These are phyloP conservation scores for Craterocephalus amniculus DNA, from an alignment of 2,797 vertebrate species.

Conservation along the genomic window DNA sequence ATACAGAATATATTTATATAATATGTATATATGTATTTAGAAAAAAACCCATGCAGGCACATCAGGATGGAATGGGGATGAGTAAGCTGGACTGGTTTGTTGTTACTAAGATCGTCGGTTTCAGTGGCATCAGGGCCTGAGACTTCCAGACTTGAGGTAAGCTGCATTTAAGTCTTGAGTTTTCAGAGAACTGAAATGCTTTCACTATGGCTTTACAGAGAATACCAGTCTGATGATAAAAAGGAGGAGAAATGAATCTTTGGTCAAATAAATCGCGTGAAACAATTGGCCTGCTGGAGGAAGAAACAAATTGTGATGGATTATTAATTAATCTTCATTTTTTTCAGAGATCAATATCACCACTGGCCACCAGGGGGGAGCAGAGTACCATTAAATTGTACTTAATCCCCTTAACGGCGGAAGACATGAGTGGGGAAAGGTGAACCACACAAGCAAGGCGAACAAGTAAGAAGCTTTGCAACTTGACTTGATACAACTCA, in stretches of 20 bases:
- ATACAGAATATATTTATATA: conserved; percentile 54
- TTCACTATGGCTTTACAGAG: conserved; percentile 63
- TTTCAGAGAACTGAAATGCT: conserved; percentile 35
- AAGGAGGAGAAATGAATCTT: background rate
- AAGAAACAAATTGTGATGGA: background rate
- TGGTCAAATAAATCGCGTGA: conserved; percentile 3
- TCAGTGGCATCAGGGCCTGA: conserved; percentile 23
- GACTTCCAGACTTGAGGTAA: conserved; percentile 62
- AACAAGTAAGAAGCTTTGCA: conserved; percentile 35
- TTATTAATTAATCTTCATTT: background rate
- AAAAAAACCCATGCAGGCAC: conserved; percentile 80
- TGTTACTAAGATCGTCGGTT: conserved; percentile 34
- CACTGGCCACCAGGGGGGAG: conserved; percentile 67
- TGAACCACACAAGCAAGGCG: conserved; percentile 46
- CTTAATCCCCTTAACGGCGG: conserved; percentile 33
- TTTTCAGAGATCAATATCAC: conserved; percentile 14
- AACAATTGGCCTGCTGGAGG: conserved; percentile 49
- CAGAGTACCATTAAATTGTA: conserved; percentile 46
- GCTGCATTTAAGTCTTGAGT: conserved; percentile 45
- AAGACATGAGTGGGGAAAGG: conserved; percentile 37
- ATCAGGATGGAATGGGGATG: conserved; percentile 71
- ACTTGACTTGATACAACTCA: conserved; percentile 20
- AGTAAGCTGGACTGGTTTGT: conserved; percentile 41
- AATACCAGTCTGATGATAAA: conserved; percentile 12
- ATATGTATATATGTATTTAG: conserved; percentile 29